Base-by-base conservation (phyloP, 1,140 invertebrate genomes). In the Augochlora pura region DNA sequence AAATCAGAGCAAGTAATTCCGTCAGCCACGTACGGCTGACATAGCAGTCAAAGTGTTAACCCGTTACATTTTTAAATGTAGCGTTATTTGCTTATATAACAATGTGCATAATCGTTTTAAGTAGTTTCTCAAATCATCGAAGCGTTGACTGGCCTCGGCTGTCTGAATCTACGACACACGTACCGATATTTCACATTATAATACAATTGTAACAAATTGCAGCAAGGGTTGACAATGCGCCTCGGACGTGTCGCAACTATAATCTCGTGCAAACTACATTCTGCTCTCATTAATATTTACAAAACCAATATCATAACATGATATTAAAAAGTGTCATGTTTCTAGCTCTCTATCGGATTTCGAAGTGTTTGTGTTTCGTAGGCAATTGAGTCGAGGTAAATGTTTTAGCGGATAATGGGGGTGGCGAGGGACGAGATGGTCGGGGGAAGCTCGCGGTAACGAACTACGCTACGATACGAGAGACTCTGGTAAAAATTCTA, bases 391-490 rank as follows among this genome's bases (percentile, higher is more conserved):
- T 46, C 52, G 67, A 80, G 57, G 32, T n/a, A 54, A 32, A 54
- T 39, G 52, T 68, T 52, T 60, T 38, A 75, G 77, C 27, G 42
- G 64, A 65, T 46, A 67, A 63, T 18, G 49, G 66, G 69, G 14
- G 42, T 57, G 62, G 39, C 60, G 42, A 39, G 42, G 23, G 66
- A 5, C 46, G 12, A 74, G 14, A 67, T 23, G 42, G 39, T 63
- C 66, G 75, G 39, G 39, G 10, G 12, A 77, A 64, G 67, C 67
- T 54, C 76, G 38, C 72, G 68, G 54, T 10, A 63, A 64, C 63
- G 59, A 64, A 57, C 69, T 78, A 78, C 60, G 59, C 59, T 78
- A 64, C 21, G 8, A 78, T 59, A 70, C 46, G 32, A n/a, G 42
- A 72, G 60, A 65, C 16, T 71, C 27, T 23, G 18, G 32, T 32